Evolutionary conservation across 2,888 invertebrate species (phyloP), one percentile per base, ranked within the genome.

Genomic region (Miltochrista miniata): DNA sequence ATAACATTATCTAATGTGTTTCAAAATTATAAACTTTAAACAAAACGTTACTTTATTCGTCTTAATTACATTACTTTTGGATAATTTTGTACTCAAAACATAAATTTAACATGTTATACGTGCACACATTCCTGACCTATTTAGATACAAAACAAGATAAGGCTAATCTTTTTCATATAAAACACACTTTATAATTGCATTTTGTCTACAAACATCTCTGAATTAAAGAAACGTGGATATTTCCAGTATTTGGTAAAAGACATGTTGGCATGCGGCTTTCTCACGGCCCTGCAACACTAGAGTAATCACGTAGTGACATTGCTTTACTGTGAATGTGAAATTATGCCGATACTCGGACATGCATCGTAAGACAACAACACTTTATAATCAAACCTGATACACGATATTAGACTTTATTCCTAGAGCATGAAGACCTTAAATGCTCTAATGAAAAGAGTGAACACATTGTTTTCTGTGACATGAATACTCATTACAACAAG

Each of bases 261-360:
- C 79, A 74, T 72, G 76, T 69, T 54, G 76, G 81, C 74, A 82
- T 74, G 78, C 75, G 68, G 65, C 76, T 79, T 86, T 86, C 87
- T 81, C 87, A 87, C 87, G 87, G 86, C 83, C 82, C 72, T 74
- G 65, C 56, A 59, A 56, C 54, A 64, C 66, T 66, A 68, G 70
- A 74, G 68, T 74, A 59, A 70, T 72, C 79, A 81, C 78, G 81
- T 78, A 72, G 68, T 48, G 45, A 62, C 70, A 67, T 65, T 57
- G 68, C 71, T 62, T 67, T 65, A 72, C 74, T 68, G 64, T 75
- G 81, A 83, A 83, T 84, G 83, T 83, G 83, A 79, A 84, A 81
- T 79, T 81, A 81, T 81, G 75, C 70, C 79, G 65, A 82, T 78
- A 74, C 70, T 67, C 48, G 61, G 64, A 68, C 67, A 70, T 64